Evolutionary conservation across 1,140 invertebrate genomes (phyloP), one percentile per base, ranked within the genome.

Genomic region (Drosophila lowei): DNA sequence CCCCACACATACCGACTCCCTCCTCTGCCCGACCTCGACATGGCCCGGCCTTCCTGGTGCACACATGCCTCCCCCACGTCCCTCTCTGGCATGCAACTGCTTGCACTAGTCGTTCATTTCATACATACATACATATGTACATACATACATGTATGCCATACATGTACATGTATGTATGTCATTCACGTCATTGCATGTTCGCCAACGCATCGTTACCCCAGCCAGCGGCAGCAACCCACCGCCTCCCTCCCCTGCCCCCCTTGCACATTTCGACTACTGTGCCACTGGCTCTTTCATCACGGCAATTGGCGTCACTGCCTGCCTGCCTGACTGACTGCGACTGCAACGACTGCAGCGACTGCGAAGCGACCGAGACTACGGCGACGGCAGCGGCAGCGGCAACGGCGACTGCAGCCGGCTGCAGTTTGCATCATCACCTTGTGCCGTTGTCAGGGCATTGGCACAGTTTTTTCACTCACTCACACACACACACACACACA

Each of bases 371-470:
- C 55, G 43, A 60, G 59, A 60, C 23, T 13, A 41, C 54, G 11
- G 23, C n/a, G 58, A 46, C 59, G 21, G 55, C 3, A 5, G 2
- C 18, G 18, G 18, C 23, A 42, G 61, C 47, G n/a, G 50, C 42
- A 47, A 56, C 67, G 5, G 41, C 38, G 68, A 58, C 57, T 80
- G 77, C 72, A 59, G 79, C 59, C 77, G 61, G 66, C 63, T 85
- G 84, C 79, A 79, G 79, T 84, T 89, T 89, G 77, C 81, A 86
- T 77, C 84, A 89, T 89, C 84, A 89, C 84, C 88, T 90, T 90
- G 88, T 90, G 88, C 74, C 70, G 76, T 90, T 88, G 88, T 90
- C 88, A 90, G 88, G 88, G 86, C 88, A 90, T 90, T 90, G 88
- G 88, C 88, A 90, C 73, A 90, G 79, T 90, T 90, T 90, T 63